Conservation (phyloP, 1,140 invertebrate species). For the Nasonia longicornis region DNA sequence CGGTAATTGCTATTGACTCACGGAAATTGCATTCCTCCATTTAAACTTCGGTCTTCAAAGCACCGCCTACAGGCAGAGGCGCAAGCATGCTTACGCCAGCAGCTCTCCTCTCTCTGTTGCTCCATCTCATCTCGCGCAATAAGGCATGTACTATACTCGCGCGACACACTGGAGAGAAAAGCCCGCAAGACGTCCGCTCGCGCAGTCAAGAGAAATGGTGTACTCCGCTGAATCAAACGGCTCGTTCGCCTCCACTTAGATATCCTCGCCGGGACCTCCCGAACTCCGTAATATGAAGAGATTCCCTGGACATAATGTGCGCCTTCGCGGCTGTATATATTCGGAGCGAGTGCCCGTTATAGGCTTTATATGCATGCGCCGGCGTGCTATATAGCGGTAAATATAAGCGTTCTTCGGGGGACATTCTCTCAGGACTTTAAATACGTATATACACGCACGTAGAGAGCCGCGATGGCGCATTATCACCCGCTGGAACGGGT, state of each 20-base stretch:
- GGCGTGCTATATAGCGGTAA: neutral
- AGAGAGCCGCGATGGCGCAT: constrained; percentile 13
- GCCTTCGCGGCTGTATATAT: constrained; percentile 18
- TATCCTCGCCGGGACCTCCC: constrained; percentile 11
- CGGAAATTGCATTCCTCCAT: constrained; percentile 49
- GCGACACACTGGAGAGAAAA: constrained; percentile 32
- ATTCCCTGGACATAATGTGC: constrained; percentile 43
- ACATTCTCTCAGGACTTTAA: constrained; percentile 33
- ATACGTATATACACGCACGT: neutral
- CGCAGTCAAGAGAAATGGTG: neutral
- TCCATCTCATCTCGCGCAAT: neutral
- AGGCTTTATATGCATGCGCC: neutral
- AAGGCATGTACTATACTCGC: neutral
- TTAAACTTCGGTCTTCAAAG: constrained; percentile 48
- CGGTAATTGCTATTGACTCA: constrained; percentile 49
- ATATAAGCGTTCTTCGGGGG: constrained; percentile 13
- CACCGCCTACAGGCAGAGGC: constrained; percentile 43
- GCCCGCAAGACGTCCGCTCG: constrained; percentile 26
- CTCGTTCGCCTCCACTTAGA: neutral
- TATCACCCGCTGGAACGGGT: constrained; percentile 36
- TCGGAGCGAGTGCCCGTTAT: constrained; percentile 28
- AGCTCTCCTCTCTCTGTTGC: neutral
- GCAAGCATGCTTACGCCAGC: constrained; percentile 32
- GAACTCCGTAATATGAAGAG: constrained; percentile 40
- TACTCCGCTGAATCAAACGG: constrained; percentile 39